Base-by-base conservation (phyloP, 2,113 vertebrate species). In the Dromaius novaehollandiae region DNA sequence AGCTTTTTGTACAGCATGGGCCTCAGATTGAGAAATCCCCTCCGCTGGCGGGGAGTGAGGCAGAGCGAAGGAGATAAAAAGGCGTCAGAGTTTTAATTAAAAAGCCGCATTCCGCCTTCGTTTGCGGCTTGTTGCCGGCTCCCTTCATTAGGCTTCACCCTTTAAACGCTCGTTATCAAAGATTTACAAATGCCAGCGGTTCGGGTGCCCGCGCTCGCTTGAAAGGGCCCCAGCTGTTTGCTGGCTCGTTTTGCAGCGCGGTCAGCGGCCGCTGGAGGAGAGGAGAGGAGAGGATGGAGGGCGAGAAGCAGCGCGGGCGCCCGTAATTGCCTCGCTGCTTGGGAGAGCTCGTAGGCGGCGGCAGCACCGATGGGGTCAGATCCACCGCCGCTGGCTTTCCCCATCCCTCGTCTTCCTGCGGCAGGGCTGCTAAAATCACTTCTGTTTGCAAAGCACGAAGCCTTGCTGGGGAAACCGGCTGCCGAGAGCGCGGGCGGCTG, bases 11-110 rank as follows among this genome's bases (percentile, higher is more conserved):
- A 91, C 73, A 86, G 85, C 80, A 75, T 24, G 0, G 78, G 83
- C 80, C 92, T 93, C 89, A 74, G 94, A 96, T 71, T 61, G 96
- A 94, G 94, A 95, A 86, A 87, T 88, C 79, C 48, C 65, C 71
- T 84, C 90, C 3, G 5, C 34, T 12, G 5, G 65, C 22, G 3
- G 42, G 21, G 64, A 90, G 85, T 8, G 0, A 79, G 87, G 65
- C 58, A 86, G 78, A 91, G 51, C 53, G 55, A 84, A 85, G 40
- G 86, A 96, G 91, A 95, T 95, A 71, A 94, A 97, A 97, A 92
- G 64, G 84, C 80, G 88, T 80, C 81, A 42, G 92, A 81, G 74
- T 95, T 97, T 94, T 98, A 97, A 98, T 98, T 97, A 97, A 97
- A 97, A 96, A 94, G 80, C 89, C 1, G 75, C 94, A 94, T 88